phyloP scores from a whole-genome alignment of 53 echinoderm and acorn worm genomes.

The Hippasteria phrygiana region DNA sequence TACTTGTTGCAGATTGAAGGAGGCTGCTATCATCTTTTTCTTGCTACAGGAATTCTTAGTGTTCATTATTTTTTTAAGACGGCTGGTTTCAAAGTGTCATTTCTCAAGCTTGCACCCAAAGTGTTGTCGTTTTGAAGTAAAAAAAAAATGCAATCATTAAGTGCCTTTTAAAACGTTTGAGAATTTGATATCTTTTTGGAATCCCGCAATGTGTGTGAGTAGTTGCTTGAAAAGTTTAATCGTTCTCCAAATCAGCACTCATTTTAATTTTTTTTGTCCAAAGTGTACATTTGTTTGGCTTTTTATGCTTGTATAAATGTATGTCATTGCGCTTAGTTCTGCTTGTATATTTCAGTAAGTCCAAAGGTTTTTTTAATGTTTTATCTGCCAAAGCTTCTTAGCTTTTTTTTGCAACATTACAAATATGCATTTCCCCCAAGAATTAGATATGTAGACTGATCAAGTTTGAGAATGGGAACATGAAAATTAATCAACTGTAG shows the following conservation, averaged over 20 bases:
- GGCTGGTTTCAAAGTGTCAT: too few species aligned
- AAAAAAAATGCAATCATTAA: slow-evolving; percentile 53
- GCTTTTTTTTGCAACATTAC: background rate
- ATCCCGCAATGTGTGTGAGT: background rate
- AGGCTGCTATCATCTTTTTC: too few species aligned
- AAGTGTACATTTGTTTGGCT: background rate
- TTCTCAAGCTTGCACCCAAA: background rate
- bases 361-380: background rate
- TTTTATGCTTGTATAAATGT: background rate
- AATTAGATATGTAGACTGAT: background rate
- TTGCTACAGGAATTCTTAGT: too few species aligned
- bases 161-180: slow-evolving; percentile 23
- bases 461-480: too few species aligned
- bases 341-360: background rate
- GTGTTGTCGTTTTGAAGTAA: slow-evolving; percentile 8
- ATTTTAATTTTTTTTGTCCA: background rate
- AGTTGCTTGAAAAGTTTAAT: slow-evolving; percentile 12
- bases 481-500: too few species aligned
- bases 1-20: too few species aligned
- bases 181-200: background rate
- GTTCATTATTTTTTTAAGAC: too few species aligned
- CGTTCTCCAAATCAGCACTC: background rate
- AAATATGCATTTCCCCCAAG: background rate
- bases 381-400: background rate
- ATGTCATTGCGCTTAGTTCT: background rate